phyloP scores from a whole-genome alignment of 2,797 vertebrate genomes.

The Centropyge bicolor region DNA sequence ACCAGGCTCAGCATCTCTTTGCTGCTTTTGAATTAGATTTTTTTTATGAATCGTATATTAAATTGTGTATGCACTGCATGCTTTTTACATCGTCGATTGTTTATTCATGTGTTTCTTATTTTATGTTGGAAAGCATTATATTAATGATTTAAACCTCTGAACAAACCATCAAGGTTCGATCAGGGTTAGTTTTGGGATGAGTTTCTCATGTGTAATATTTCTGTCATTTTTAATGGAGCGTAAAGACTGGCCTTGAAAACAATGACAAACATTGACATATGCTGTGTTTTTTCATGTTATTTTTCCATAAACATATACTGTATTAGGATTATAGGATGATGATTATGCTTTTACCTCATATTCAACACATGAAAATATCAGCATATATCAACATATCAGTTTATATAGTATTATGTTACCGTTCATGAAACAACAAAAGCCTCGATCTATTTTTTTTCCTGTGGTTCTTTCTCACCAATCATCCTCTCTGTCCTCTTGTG shows the following conservation, averaged over 20 bases:
- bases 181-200: neutral
- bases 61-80: constrained; percentile 16
- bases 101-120: constrained; percentile 33
- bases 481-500: constrained; percentile 1
- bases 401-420: neutral
- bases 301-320: neutral
- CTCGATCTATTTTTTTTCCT: neutral
- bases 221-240: neutral
- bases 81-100: neutral
- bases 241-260: neutral
- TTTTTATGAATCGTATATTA: constrained; percentile 40
- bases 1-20: constrained; percentile 68
- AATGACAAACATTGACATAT: neutral
- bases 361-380: neutral
- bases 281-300: neutral
- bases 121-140: constrained; percentile 1
- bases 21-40: constrained; percentile 49
- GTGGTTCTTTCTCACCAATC: neutral
- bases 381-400: neutral
- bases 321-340: neutral
- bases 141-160: neutral
- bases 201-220: neutral
- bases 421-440: neutral
- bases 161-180: constrained; percentile 20
- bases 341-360: neutral